These are phyloP conservation scores for Timandra comae DNA, from an alignment of 2,888 invertebrate genomes.

Conservation along the genomic window DNA sequence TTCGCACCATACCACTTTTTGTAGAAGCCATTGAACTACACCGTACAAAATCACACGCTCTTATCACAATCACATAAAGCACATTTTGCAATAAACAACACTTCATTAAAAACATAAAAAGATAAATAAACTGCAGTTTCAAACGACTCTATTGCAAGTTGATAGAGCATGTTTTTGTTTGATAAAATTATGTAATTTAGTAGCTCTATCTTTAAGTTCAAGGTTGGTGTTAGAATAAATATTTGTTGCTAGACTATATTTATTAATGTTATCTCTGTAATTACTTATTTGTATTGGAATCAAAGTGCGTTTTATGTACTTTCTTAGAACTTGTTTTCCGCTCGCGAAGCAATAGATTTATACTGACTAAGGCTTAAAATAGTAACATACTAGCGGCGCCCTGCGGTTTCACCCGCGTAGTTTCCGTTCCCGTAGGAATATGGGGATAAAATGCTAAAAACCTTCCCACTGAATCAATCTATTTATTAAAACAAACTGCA, in stretches of 20 bases:
- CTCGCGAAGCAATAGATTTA: no score
- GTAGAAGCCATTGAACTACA: slow-evolving; percentile 34
- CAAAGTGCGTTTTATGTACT: background rate
- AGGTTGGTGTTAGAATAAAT: slow-evolving; percentile 35
- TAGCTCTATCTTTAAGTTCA: slow-evolving; percentile 35
- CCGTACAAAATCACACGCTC: slow-evolving; percentile 8
- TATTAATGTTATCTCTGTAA: slow-evolving; percentile 3
- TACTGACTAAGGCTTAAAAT: no score
- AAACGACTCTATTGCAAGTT: slow-evolving; percentile 7
- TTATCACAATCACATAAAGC: background rate
- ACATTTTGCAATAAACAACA: background rate
- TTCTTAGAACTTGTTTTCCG: background rate
- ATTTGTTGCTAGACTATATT: slow-evolving; percentile 22
- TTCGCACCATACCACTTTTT: slow-evolving; percentile 38
- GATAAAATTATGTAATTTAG: background rate
- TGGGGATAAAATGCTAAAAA: no score
- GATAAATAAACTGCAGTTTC: slow-evolving; percentile 7
- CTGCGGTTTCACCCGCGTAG: no score
- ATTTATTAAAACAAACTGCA: no score
- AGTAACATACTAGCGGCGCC: no score
- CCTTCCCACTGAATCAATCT: no score
- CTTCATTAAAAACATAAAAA: background rate
- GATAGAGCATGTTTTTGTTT: background rate
- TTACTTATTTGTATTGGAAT: no score
- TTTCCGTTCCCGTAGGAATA: no score